Base-by-base conservation (phyloP, 2,888 invertebrate genomes). In the Drosophila anceps region DNA sequence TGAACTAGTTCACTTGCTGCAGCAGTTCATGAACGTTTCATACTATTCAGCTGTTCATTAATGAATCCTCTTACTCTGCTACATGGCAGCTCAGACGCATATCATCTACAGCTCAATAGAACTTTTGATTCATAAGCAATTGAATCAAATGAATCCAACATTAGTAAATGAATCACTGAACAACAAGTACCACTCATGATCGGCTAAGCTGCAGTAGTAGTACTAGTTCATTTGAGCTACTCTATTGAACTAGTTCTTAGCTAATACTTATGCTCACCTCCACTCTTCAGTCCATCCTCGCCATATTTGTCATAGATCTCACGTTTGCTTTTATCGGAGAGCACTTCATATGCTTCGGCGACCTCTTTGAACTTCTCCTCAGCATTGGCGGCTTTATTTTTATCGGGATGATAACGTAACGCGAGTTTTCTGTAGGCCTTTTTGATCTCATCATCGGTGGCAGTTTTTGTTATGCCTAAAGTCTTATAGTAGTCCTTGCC, bases 401-500 rank as follows among this genome's bases (percentile, higher is more conserved):
- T 99, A 93, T 99, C 99, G 31, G 99, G 99, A 94, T 99, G 99
- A 93, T 98, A 99, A 92, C 98, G 98, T 69, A 99, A 94, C 20
- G 99, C 99, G 93, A 99, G 94, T 94, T 99, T 98, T 86, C 98
- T 95, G 93, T 99, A 99, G 6, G 98, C 98, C 92, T 98, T 99
- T 93, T 98, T 98, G 91, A 99, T 98, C 93, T 99, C 99, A 90
- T 99, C 99, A 84, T 99, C 99, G 70, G 95, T 95, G 58, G 99
- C 98, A 88, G 95, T 96, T 94, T 96, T 97, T 63, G 95, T 88
- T 81, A 99, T 94, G 76, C 98, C 99, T 83, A 99, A 94, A 89
- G 96, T 97, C 94, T 97, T 97, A 93, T 99, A 99, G 93, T 98
- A 99, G 94, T 99, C 98, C 94, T 99, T 99, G 71, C 98, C 99